phyloP scores from a whole-genome alignment of 2,888 invertebrate genomes.

The Portevinia maculata region DNA sequence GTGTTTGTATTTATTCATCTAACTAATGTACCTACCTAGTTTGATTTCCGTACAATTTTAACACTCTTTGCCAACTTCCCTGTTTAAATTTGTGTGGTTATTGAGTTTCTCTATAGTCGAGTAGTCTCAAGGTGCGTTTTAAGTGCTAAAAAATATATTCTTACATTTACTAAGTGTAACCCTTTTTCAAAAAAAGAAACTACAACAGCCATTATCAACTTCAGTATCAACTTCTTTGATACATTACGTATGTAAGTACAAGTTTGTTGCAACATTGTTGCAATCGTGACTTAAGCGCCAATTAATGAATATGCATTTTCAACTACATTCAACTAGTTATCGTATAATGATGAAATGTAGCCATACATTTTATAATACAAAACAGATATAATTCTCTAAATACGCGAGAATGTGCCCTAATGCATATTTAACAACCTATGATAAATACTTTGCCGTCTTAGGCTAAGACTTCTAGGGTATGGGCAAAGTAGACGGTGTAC shows the following conservation, averaged over 20 bases:
- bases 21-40: too few relatives aligned
- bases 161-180: conserved; percentile 3
- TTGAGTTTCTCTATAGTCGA: conserved; percentile 1
- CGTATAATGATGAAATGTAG: conserved; percentile 2
- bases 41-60: not conserved
- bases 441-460: conserved; percentile 5
- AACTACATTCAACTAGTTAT: conserved; percentile 22
- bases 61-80: not conserved
- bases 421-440: conserved; percentile 19
- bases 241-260: conserved; percentile 6
- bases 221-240: not conserved
- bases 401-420: not conserved
- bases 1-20: too few relatives aligned
- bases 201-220: not conserved
- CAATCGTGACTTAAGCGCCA: conserved; percentile 20
- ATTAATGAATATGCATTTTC: conserved; percentile 48
- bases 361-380: not conserved
- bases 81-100: conserved; percentile 6
- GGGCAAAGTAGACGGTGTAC: not conserved
- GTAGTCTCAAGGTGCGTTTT: not conserved
- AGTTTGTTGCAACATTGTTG: conserved; percentile 50
- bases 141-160: not conserved
- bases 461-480: too few relatives aligned
- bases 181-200: not conserved
- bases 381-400: not conserved